Percentiles rank a stretch among this genome's conserved stretches.
These are phyloP conservation scores for Patella vulgata DNA, from an alignment of 1,140 invertebrate genomes.

Conservation along the genomic window DNA sequence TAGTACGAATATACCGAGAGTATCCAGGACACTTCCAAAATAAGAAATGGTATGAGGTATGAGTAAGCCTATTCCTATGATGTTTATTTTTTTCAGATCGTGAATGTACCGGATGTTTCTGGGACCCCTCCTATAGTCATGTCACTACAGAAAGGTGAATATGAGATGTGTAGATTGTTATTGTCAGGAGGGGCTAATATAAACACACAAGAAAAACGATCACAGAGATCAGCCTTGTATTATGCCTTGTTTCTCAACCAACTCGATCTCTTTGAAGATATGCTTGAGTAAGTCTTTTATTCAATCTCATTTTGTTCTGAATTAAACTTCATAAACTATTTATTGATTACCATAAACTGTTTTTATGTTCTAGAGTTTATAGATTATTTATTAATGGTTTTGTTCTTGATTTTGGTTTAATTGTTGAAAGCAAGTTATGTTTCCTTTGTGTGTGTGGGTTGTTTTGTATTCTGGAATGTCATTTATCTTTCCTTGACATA, in stretches of 20 bases:
- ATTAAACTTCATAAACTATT: too few species aligned
- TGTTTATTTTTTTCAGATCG: slow-evolving; percentile 15
- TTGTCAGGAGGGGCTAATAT: slow-evolving; percentile 38
- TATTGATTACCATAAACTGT: too few species aligned
- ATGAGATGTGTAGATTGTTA: slow-evolving; percentile 27
- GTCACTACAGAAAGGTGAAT: slow-evolving; percentile 32
- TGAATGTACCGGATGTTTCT: slow-evolving; percentile 12
- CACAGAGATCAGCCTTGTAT: slow-evolving; percentile 39
- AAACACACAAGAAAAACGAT: slow-evolving; percentile 32
- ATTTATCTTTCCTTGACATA: too few species aligned
- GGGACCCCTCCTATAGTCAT: slow-evolving; percentile 34
- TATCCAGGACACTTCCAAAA: too few species aligned
- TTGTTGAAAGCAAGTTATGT: background rate
- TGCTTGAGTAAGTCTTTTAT: slow-evolving; percentile 32
- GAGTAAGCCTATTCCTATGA: too few species aligned
- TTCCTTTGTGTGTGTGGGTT: background rate
- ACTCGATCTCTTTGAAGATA: slow-evolving; percentile 27
- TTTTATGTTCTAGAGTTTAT: too few species aligned
- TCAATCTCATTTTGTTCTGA: background rate
- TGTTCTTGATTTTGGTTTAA: background rate
- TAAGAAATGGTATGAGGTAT: too few species aligned
- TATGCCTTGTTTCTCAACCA: slow-evolving; percentile 39
- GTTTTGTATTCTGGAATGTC: too few species aligned
- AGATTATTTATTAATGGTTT: background rate
- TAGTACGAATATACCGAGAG: too few species aligned